phyloP scores from a whole-genome alignment of 2,797 vertebrate genomes.

The Galaxias olidus region DNA sequence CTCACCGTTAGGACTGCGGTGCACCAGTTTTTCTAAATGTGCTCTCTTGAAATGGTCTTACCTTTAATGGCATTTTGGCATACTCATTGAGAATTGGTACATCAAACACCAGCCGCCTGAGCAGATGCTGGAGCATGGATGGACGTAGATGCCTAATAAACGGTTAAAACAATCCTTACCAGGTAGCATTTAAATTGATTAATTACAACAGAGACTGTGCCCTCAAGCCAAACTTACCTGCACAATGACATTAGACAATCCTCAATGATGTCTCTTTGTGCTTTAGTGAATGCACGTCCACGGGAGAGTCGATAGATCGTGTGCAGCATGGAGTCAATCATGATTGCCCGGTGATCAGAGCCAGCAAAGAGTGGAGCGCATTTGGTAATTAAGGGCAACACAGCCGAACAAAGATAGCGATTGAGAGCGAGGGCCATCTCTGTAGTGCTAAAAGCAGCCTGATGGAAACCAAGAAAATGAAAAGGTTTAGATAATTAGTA shows the following conservation, averaged over 20 bases:
- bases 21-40: no score
- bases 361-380: conserved; percentile 92
- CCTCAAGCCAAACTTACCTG: conserved; percentile 70
- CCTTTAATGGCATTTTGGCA: conserved; percentile 94
- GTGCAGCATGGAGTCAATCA: conserved; percentile 98
- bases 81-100: conserved; percentile 95
- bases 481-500: not conserved
- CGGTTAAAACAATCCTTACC: not conserved
- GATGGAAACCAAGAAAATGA: conserved; percentile 4
- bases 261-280: conserved; percentile 93
- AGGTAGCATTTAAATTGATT: not conserved
- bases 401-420: conserved; percentile 90
- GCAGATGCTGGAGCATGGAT: conserved; percentile 92
- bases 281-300: conserved; percentile 93
- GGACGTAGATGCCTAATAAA: conserved; percentile 84
- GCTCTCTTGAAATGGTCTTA: conserved; percentile 38
- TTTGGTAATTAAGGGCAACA: conserved; percentile 94
- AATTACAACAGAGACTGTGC: not conserved
- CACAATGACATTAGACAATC: conserved; percentile 94
- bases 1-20: no score
- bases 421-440: conserved; percentile 96
- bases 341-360: conserved; percentile 92
- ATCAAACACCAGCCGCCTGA: conserved; percentile 93
- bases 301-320: conserved; percentile 93
- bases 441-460: conserved; percentile 92